Conservation (phyloP, 2,888 invertebrate species). For the Plusia festucae region DNA sequence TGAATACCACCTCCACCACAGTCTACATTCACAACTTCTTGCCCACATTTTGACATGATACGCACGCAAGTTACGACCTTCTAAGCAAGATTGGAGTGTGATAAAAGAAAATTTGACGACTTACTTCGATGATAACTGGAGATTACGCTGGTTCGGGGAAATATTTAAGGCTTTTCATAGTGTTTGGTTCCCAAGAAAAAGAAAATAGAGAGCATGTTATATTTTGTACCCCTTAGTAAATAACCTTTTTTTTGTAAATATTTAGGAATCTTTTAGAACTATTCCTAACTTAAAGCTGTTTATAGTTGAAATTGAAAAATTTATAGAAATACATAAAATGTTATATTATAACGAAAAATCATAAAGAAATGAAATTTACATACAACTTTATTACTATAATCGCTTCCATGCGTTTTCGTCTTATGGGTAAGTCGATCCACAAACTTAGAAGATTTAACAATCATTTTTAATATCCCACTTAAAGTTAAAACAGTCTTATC, state of each 20-base stretch:
- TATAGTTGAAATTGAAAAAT: too few relatives aligned
- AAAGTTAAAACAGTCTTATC: neutral
- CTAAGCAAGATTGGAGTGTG: constrained; percentile 48
- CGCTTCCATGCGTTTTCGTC: too few relatives aligned
- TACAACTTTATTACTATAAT: too few relatives aligned
- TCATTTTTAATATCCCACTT: neutral
- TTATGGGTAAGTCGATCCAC: neutral
- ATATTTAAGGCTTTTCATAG: constrained; percentile 8
- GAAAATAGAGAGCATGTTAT: neutral
- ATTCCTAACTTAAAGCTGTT: too few relatives aligned
- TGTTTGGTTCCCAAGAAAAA: neutral
- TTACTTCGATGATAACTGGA: constrained; percentile 43
- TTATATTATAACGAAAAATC: too few relatives aligned
- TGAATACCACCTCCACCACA: neutral
- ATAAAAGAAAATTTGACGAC: constrained; percentile 60
- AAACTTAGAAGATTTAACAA: neutral
- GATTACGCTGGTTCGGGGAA: constrained; percentile 32
- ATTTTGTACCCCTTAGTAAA: neutral
- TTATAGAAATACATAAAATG: too few relatives aligned
- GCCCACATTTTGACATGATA: constrained; percentile 52
- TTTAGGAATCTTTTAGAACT: too few relatives aligned
- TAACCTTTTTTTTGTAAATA: neutral
- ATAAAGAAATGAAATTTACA: too few relatives aligned
- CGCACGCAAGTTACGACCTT: constrained; percentile 42
- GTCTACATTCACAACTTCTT: constrained; percentile 24